Conservation (phyloP, 2,113 vertebrate species). For the Eudyptes chrysolophus region DNA sequence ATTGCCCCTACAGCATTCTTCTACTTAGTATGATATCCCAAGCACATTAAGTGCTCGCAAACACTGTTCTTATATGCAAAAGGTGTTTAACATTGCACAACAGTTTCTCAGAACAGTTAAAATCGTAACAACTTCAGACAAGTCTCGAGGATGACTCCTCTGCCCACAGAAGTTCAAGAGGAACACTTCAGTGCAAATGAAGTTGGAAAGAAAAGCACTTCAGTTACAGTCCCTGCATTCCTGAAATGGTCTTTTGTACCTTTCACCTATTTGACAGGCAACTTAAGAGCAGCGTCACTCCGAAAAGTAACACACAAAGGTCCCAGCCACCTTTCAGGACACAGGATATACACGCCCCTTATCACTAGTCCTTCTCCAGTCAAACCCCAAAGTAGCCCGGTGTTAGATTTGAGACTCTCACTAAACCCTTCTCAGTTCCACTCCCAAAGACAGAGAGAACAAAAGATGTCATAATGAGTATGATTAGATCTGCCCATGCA, state of each 20-base stretch:
- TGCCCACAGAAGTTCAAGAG: not conserved
- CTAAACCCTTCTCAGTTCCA: not conserved
- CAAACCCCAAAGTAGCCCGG: rapidly evolving
- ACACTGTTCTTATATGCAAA: not conserved
- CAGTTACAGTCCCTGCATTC: not conserved
- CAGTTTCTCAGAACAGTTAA: not conserved
- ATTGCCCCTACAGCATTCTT: not conserved
- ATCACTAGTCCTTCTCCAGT: not conserved
- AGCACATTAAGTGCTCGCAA: not conserved
- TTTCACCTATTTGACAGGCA: not conserved
- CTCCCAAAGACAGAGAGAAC: not conserved
- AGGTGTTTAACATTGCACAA: not conserved
- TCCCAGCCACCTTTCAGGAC: not conserved
- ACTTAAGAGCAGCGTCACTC: not conserved
- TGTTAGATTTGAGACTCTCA: not conserved
- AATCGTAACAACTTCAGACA: not conserved
- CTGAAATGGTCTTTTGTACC: not conserved
- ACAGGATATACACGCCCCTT: no score
- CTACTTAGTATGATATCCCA: not conserved
- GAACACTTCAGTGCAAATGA: not conserved
- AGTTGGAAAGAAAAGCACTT: not conserved
- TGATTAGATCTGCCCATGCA: not conserved
- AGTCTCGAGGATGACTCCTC: not conserved
- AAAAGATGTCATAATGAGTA: not conserved
- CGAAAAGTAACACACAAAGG: not conserved